Evolutionary conservation across 2,113 vertebrate genomes (phyloP).

Genomic region (Microcebus ravelobensis): DNA sequence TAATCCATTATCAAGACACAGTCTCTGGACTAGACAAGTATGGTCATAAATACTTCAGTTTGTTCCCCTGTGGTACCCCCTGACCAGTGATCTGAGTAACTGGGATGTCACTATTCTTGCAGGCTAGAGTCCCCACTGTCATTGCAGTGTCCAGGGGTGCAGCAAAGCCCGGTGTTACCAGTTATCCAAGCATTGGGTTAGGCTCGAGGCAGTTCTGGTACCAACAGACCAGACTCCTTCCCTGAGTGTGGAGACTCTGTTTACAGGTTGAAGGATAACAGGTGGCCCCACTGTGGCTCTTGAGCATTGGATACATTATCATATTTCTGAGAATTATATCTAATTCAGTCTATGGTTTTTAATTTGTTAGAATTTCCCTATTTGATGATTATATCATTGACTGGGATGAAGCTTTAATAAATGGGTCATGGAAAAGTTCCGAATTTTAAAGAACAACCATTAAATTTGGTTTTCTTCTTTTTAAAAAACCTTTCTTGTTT

Average conservation of each 20-base stretch:
- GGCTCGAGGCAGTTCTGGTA: accelerated
- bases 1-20: not conserved
- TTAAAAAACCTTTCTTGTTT: not conserved
- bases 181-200: not conserved
- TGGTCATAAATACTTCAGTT: not conserved
- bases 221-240: accelerated
- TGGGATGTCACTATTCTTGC: accelerated
- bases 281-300: not conserved
- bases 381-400: not conserved
- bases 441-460: not conserved
- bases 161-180: not conserved
- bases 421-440: not conserved
- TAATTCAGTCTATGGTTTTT: not conserved
- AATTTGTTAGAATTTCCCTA: not conserved
- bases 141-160: accelerated
- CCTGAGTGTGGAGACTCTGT: not conserved
- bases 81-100: not conserved
- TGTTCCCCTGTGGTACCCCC: not conserved
- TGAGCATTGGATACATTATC: not conserved
- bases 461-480: not conserved
- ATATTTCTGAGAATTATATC: not conserved
- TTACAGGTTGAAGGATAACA: accelerated
- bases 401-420: not conserved
- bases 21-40: accelerated
- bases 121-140: accelerated